Conservation (phyloP, 2,113 vertebrate species). For the Theristicus caerulescens region DNA sequence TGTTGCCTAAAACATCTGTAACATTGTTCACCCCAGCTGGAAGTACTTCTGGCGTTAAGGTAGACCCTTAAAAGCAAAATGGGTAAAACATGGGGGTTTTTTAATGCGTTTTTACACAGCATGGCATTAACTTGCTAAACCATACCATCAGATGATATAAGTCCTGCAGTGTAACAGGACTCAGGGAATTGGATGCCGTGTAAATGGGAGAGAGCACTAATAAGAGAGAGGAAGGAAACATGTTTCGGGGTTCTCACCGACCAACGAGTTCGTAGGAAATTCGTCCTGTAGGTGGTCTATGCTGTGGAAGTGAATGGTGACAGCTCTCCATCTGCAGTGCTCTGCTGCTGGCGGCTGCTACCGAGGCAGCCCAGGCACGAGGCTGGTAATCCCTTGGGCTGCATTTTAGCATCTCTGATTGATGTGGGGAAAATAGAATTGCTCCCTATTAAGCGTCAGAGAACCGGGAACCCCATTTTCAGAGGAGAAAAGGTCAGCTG, state of each 20-base stretch:
- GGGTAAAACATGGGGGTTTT: neutral
- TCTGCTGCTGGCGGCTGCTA: neutral
- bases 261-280: fast-evolving
- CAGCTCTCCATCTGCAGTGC: neutral
- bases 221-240: neutral
- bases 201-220: neutral
- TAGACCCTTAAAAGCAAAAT: neutral
- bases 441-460: neutral
- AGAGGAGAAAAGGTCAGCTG: neutral
- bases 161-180: neutral
- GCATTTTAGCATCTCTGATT: neutral
- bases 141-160: neutral
- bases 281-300: neutral
- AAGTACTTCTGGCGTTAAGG: neutral
- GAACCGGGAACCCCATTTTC: neutral
- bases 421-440: neutral
- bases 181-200: neutral
- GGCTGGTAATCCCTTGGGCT: neutral
- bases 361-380: fast-evolving
- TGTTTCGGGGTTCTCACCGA: fast-evolving
- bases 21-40: neutral
- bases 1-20: neutral
- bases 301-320: neutral
- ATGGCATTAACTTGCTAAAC: neutral
- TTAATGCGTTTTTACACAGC: neutral